Evolutionary conservation across 1,140 invertebrate species (phyloP).

Genomic region (Drosophila bipectinata): DNA sequence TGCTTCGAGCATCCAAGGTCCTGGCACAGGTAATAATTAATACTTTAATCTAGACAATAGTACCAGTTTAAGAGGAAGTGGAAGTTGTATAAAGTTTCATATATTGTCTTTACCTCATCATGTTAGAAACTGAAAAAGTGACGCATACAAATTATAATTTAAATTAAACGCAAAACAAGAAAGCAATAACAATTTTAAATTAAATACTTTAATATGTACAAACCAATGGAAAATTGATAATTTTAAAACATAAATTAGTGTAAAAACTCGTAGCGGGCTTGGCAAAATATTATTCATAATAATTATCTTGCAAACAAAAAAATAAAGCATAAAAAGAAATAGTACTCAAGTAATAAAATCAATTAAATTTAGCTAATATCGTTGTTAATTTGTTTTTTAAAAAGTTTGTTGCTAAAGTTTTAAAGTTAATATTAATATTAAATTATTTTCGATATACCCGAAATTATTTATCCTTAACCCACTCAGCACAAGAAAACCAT

Average conservation of each 20-base stretch:
- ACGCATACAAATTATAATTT: conserved; percentile 49
- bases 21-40: conserved; percentile 62
- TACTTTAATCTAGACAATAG: conserved; percentile 42
- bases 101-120: conserved; percentile 71
- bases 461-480: conserved; percentile 50
- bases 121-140: conserved; percentile 65
- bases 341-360: conserved; percentile 42
- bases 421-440: conserved; percentile 58
- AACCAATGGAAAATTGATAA: conserved; percentile 48
- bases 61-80: conserved; percentile 20
- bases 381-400: conserved; percentile 81
- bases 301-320: conserved; percentile 29
- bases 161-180: conserved; percentile 35
- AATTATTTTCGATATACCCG: conserved; percentile 42
- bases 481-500: conserved; percentile 34
- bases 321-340: conserved; percentile 35
- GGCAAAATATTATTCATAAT: conserved; percentile 64
- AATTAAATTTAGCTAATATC: conserved; percentile 70
- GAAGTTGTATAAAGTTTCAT: conserved; percentile 61
- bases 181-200: conserved; percentile 75
- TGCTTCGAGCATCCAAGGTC: conserved; percentile 49
- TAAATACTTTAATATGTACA: conserved; percentile 69
- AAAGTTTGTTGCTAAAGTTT: conserved; percentile 79
- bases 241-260: conserved; percentile 15
- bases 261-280: conserved; percentile 62